Percentiles rank a stretch among this genome's conserved stretches.
Evolutionary conservation across 1,140 invertebrate genomes (phyloP).

Genomic region (Maniola jurtina): DNA sequence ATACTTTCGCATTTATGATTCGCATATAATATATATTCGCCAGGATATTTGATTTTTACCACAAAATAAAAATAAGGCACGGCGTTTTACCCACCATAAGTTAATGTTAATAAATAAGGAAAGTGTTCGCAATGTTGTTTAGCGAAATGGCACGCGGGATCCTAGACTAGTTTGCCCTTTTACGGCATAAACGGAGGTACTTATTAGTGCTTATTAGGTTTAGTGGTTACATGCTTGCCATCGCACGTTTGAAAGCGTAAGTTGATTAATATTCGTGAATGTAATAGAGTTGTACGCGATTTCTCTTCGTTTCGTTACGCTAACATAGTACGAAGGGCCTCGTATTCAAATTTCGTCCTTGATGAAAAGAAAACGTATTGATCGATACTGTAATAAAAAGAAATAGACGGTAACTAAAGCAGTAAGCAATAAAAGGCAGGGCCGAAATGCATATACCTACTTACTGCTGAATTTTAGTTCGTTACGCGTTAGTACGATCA

Average conservation of each 20-base stretch:
- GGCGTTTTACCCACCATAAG: not conserved
- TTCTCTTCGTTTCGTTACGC: slow-evolving; percentile 39
- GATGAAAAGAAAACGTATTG: not conserved
- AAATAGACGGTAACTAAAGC: too few relatives aligned
- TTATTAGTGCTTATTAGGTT: slow-evolving; percentile 19
- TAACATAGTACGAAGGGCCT: slow-evolving; percentile 28
- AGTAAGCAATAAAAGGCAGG: too few relatives aligned
- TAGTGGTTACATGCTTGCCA: slow-evolving; percentile 15
- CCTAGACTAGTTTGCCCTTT: slow-evolving; percentile 12
- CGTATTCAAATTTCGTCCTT: slow-evolving; percentile 19
- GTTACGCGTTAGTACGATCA: too few relatives aligned
- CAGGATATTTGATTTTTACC: not conserved
- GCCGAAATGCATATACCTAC: too few relatives aligned
- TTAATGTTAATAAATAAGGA: slow-evolving; percentile 31
- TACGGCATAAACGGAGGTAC: slow-evolving; percentile 8
- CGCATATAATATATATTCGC: too few relatives aligned
- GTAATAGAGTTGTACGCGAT: slow-evolving; percentile 36
- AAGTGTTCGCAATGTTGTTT: slow-evolving; percentile 28
- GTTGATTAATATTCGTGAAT: slow-evolving; percentile 44
- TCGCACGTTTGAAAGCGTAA: slow-evolving; percentile 36
- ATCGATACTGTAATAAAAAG: not conserved
- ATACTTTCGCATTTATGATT: too few relatives aligned
- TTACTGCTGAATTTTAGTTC: too few relatives aligned
- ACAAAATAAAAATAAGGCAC: not conserved
- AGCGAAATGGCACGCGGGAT: slow-evolving; percentile 23